phyloP scores from a whole-genome alignment of 2,797 vertebrate species.

The Sebastolobus altivelis region DNA sequence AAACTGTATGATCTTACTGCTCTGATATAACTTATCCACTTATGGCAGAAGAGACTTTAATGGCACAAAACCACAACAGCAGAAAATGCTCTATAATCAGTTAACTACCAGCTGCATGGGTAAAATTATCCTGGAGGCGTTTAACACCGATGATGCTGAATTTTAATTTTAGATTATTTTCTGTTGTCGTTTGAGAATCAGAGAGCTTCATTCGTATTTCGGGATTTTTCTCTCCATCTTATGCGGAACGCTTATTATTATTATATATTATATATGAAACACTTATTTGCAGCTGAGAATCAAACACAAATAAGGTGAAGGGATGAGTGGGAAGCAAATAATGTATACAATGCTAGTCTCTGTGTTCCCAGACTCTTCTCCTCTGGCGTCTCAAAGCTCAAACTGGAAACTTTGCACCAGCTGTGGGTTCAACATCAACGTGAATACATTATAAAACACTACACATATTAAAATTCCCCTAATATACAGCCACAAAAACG shows the following conservation, averaged over 20 bases:
- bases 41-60: constrained; percentile 9
- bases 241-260: neutral
- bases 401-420: neutral
- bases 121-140: constrained; percentile 17
- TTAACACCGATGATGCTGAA: constrained; percentile 21
- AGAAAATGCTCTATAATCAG: constrained; percentile 30
- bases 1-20: constrained; percentile 1
- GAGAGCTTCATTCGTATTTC: constrained; percentile 1
- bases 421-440: neutral
- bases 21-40: constrained; percentile 24
- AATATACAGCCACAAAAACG: neutral
- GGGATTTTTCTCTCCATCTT: neutral
- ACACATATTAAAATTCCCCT: neutral
- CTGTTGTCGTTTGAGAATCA: neutral
- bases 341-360: neutral
- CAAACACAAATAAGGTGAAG: neutral
- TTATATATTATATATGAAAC: neutral
- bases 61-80: constrained; percentile 24
- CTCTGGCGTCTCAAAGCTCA: neutral
- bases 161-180: constrained; percentile 11
- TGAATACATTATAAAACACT: neutral
- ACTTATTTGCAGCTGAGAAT: neutral
- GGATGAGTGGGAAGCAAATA: neutral
- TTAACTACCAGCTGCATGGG: constrained; percentile 22
- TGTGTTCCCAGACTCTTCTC: neutral